phyloP scores from a whole-genome alignment of 2,888 invertebrate genomes.

The Metallyticus violacea region DNA sequence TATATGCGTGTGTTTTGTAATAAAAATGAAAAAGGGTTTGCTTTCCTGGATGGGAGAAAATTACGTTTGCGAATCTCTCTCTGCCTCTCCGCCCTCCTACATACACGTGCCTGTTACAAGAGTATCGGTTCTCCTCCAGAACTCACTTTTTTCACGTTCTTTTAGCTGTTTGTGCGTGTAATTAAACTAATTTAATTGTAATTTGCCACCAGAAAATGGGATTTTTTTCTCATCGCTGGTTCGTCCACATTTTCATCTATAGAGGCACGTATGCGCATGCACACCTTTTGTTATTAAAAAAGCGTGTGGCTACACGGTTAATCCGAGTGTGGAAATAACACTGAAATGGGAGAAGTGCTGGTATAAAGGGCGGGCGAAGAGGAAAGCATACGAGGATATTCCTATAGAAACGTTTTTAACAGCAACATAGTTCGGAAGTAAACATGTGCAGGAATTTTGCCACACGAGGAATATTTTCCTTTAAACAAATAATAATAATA shows the following conservation, averaged over 20 bases:
- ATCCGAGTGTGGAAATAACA: neutral
- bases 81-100: neutral
- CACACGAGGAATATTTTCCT: too few relatives aligned
- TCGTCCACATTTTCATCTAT: neutral
- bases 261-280: neutral
- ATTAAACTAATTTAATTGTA: slow-evolving; percentile 23
- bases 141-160: neutral
- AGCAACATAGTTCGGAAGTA: too few relatives aligned
- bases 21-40: neutral
- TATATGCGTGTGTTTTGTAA: neutral
- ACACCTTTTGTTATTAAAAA: neutral
- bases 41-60: neutral
- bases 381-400: too few relatives aligned
- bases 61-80: neutral
- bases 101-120: neutral
- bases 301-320: neutral
- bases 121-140: neutral
- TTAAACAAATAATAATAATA: too few relatives aligned
- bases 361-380: neutral
- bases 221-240: neutral
- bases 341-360: neutral
- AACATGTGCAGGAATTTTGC: too few relatives aligned
- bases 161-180: neutral
- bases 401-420: too few relatives aligned
- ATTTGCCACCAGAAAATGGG: neutral